Evolutionary conservation across 2,888 invertebrate species (phyloP).

Genomic region (Hololepta plana): DNA sequence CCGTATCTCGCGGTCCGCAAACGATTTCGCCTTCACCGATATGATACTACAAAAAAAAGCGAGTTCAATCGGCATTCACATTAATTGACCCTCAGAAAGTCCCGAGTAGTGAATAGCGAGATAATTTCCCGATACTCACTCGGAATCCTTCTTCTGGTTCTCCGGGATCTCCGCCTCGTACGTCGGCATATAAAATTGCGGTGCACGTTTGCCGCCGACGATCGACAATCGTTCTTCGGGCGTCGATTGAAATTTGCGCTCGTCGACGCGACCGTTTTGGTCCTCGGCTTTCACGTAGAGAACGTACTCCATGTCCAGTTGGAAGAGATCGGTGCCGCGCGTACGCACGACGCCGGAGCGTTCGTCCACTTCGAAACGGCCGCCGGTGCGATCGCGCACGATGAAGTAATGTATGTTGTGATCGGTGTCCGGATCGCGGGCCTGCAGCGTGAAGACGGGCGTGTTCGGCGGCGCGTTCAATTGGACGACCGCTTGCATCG

Average conservation of each 20-base stretch:
- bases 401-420: slow-evolving; percentile 94
- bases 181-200: slow-evolving; percentile 91
- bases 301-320: slow-evolving; percentile 91
- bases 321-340: slow-evolving; percentile 78
- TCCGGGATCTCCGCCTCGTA: slow-evolving; percentile 94
- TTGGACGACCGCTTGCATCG: slow-evolving; percentile 95
- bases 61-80: background rate
- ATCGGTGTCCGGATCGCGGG: slow-evolving; percentile 90
- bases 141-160: slow-evolving; percentile 91
- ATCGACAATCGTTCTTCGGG: slow-evolving; percentile 84
- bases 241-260: slow-evolving; percentile 75
- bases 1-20: slow-evolving; percentile 91
- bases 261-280: slow-evolving; percentile 85
- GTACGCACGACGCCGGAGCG: slow-evolving; percentile 83
- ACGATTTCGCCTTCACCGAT: slow-evolving; percentile 92
- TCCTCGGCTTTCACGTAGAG: slow-evolving; percentile 92
- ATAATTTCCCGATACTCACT: slow-evolving; percentile 69
- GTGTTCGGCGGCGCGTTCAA: slow-evolving; percentile 90
- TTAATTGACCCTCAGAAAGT: background rate
- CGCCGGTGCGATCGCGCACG: slow-evolving; percentile 73
- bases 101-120: too few species aligned
- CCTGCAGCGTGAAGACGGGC: slow-evolving; percentile 92
- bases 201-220: slow-evolving; percentile 92
- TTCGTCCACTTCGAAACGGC: slow-evolving; percentile 25
- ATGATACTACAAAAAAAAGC: slow-evolving; percentile 56